Base-by-base conservation (phyloP, 2,113 vertebrate genomes). In the Gallinago media region DNA sequence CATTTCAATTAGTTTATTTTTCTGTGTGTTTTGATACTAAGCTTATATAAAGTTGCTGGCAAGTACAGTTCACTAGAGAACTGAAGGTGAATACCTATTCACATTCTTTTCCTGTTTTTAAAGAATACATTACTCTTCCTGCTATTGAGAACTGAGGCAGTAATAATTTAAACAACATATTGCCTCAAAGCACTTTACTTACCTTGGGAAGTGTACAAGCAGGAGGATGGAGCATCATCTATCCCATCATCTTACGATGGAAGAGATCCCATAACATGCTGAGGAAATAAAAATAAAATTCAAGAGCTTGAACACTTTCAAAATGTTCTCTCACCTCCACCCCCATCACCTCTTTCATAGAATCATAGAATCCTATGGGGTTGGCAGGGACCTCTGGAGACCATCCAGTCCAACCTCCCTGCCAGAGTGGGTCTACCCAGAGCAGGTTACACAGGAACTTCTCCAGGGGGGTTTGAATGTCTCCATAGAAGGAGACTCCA, bases 211-310 rank as follows among this genome's bases (percentile, higher is more conserved):
- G 32, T 73, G 46, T 65, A 81, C 12, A 75, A 42, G 19, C 56
- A 86, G 67, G 42, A 80, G 42, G 49, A 75, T 18, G 4, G n/a
- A 83, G 56, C 1, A 0, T 85, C 83, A 54, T 88, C 52, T 88
- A 58, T 85, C 79, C 58, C 49, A 13, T 89, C 87, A 70, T 52
- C 44, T 75, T 47, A 40, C 68, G 52, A 40, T 78, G 52, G 52
- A 94, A 91, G 54, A 92, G 47, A 78, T 85, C 70, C 65, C 56
- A 22, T 68, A 89, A 78, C 18, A 65, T 6, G 19, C 54, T 58
- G 79, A 81, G 76, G 63, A 94, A 94, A 89, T 71, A 85, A 96
- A 96, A 94, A 86, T 80, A 96, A 92, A 88, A 78, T 91, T 80
- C 61, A 92, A 29, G 75, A 88, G 75, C 75, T 87, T 95, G 68